Conservation (phyloP, 2,113 vertebrate genomes). For the Pithys albifrons region DNA sequence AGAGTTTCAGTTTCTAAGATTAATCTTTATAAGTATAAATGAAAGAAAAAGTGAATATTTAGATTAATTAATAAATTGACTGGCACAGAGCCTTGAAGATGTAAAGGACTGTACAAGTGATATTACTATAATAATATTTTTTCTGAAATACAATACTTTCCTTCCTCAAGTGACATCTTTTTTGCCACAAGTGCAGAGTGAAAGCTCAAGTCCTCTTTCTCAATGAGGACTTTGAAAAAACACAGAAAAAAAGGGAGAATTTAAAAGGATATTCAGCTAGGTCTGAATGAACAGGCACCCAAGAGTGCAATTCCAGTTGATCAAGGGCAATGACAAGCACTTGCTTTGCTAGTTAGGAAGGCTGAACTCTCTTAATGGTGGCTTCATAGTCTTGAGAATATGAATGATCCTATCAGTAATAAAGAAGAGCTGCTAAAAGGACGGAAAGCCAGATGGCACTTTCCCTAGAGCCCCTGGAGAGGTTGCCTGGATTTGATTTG, state of each 20-base stretch:
- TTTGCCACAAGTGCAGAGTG: background rate
- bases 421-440: conserved; percentile 11
- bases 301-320: background rate
- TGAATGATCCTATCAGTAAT: conserved; percentile 5
- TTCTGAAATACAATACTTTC: background rate
- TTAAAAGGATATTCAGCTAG: background rate
- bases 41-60: background rate
- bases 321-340: conserved; percentile 2
- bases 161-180: background rate
- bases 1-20: background rate
- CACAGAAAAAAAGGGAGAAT: background rate
- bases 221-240: background rate
- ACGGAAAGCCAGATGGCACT: conserved; percentile 13
- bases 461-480: background rate
- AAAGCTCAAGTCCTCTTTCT: background rate
- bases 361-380: background rate
- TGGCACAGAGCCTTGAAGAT: background rate
- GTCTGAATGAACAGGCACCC: background rate
- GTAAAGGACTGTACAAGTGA: background rate
- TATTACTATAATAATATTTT: conserved; percentile 30
- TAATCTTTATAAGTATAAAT: background rate
- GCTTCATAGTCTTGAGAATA: background rate
- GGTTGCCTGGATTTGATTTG: background rate
- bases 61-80: conserved; percentile 25
- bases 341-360: conserved; percentile 12